Conservation (phyloP, 2,113 vertebrate genomes). For the Seriola quinqueradiata region DNA sequence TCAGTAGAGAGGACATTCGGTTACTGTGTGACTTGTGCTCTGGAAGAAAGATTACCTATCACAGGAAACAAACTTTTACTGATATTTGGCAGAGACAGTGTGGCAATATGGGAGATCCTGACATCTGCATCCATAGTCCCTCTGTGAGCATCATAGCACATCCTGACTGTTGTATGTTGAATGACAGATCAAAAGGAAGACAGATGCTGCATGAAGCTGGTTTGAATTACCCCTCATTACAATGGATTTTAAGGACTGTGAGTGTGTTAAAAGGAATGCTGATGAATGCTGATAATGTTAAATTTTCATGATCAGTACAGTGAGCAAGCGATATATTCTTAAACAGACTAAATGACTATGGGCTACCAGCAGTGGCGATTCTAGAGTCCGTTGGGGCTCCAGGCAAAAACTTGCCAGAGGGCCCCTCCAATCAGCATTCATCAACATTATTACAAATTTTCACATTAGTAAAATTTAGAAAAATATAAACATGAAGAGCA, state of each 20-base stretch:
- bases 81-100: neutral
- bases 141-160: neutral
- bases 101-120: constrained; percentile 1
- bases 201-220: constrained; percentile 23
- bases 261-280: neutral
- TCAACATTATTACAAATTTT: no score
- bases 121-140: constrained; percentile 6
- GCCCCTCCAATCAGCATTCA: no score
- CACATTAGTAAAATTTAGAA: no score
- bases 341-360: neutral
- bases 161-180: neutral
- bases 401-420: no score
- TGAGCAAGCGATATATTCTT: neutral
- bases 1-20: constrained; percentile 1
- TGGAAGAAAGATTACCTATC: neutral
- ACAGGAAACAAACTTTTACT: neutral
- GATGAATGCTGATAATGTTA: neutral
- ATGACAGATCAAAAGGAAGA: constrained; percentile 6
- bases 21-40: constrained; percentile 17
- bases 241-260: constrained; percentile 4
- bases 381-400: no score
- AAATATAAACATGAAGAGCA: no score
- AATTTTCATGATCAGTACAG: neutral
- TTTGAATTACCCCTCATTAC: neutral
- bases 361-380: no score